These are phyloP conservation scores for Rhynchopsitta pachyrhyncha DNA, from an alignment of 2,113 vertebrate genomes.

Conservation along the genomic window DNA sequence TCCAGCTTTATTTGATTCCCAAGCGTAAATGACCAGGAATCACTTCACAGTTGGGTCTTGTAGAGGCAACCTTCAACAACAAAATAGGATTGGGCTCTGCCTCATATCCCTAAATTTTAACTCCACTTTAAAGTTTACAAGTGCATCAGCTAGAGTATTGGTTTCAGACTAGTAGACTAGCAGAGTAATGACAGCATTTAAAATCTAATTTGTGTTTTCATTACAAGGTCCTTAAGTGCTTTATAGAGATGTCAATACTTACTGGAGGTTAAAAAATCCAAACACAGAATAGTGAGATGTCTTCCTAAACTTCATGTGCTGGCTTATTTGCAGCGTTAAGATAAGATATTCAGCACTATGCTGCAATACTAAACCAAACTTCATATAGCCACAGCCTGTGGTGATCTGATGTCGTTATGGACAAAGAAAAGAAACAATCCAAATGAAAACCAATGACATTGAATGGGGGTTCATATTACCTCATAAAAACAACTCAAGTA, in stretches of 20 bases:
- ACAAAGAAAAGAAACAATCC: neutral
- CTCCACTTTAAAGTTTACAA: neutral
- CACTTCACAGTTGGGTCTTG: rapidly evolving
- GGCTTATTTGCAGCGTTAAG: rapidly evolving
- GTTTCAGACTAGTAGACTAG: neutral
- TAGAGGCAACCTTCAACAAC: neutral
- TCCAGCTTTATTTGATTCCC: neutral
- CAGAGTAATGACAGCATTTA: neutral
- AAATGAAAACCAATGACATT: neutral
- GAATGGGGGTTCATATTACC: neutral
- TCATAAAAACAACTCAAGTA: neutral
- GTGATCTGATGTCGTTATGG: neutral
- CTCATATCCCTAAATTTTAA: neutral
- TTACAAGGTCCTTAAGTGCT: neutral
- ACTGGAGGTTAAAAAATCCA: neutral
- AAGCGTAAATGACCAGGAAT: neutral
- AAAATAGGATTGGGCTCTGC: neutral
- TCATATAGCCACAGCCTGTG: rapidly evolving
- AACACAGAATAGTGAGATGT: neutral
- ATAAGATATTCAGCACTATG: neutral
- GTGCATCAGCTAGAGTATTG: neutral
- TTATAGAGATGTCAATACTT: neutral
- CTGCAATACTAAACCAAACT: neutral
- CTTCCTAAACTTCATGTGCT: neutral
- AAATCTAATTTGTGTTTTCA: neutral